A percentile compares a stretch with the other conserved stretches of the same genome.
phyloP scores from a whole-genome alignment of 2,888 invertebrate genomes.

The Eupithecia vulgata region DNA sequence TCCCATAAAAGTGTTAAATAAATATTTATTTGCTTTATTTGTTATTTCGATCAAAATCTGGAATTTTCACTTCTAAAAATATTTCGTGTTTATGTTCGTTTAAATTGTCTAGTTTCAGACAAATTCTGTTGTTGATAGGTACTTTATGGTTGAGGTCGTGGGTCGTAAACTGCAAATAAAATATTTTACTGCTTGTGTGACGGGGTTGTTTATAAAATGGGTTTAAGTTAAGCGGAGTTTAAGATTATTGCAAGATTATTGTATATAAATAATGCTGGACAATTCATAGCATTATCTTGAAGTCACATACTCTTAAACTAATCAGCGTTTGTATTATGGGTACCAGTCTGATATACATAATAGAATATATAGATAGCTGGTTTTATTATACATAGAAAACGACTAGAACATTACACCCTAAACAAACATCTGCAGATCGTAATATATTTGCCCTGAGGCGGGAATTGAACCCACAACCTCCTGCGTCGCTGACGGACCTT shows the following conservation, averaged over 20 bases:
- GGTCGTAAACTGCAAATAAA: slow-evolving; percentile 70
- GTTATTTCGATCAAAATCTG: background rate
- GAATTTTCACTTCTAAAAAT: slow-evolving; percentile 18
- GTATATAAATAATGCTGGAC: too few species aligned
- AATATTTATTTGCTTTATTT: background rate
- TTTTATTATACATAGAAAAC: too few species aligned
- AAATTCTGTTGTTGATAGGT: slow-evolving; percentile 37
- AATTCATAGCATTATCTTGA: too few species aligned
- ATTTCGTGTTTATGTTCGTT: slow-evolving; percentile 27
- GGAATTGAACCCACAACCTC: too few species aligned
- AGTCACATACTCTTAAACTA: too few species aligned
- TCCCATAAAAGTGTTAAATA: background rate
- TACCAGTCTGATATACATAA: too few species aligned
- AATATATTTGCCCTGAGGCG: too few species aligned
- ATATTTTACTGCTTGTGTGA: slow-evolving; percentile 62
- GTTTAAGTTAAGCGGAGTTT: background rate
- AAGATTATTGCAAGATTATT: background rate
- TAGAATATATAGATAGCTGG: too few species aligned
- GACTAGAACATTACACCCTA: too few species aligned
- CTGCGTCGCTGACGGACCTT: too few species aligned
- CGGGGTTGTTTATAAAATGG: slow-evolving; percentile 7
- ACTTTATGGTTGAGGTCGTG: slow-evolving; percentile 56
- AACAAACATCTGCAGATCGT: too few species aligned
- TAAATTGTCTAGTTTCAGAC: slow-evolving; percentile 31
- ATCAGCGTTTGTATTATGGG: too few species aligned